Evolutionary conservation across 2,888 invertebrate genomes (phyloP), one percentile per base, ranked within the genome.

Genomic region (Geophilus truncorum): DNA sequence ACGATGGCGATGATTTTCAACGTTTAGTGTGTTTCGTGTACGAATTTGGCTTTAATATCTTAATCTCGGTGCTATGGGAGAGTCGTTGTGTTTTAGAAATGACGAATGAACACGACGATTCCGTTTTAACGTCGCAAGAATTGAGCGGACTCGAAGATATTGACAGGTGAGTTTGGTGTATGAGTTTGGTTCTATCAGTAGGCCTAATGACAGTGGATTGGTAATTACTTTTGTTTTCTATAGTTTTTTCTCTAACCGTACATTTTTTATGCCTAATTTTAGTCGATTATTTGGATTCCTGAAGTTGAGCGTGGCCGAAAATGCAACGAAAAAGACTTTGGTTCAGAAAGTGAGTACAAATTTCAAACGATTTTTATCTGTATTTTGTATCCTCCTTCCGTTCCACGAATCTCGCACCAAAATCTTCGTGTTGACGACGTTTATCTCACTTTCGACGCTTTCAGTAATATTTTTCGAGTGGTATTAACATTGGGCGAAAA

Each of bases 251-350:
- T 21, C 6, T 18, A 5, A 34, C 62, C 18, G 10, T 18, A 21
- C 80, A 12, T 77, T 21, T 76, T 57, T 28, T 62, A 4, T n/a
- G 15, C 77, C n/a, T 75, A 82, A 75, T 81, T 83, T 10, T 89
- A 97, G 97, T 87, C 94, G 95, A 28, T 93, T 94, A 86, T 97
- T 94, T 90, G 97, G 97, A 70, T 96, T 95, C 86, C 88, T 97
- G 82, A 93, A 94, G 85, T 88, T 96, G 77, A 92, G 92, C 85
- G 91, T 92, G 81, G 90, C 92, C 78, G 95, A 95, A 87, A 94
- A 96, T 90, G 90, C 90, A 15, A 91, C 92, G 85, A 94, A 94
- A 84, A 92, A 94, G 86, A 91, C 91, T 77, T 89, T 96, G 83
- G 92, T 97, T 40, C 91, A 93, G 81, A 94, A 93, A 89, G 91